Percentiles rank a stretch among this genome's conserved stretches.
Conservation (phyloP, 2,113 vertebrate species). For the Odontophorus gujanensis region DNA sequence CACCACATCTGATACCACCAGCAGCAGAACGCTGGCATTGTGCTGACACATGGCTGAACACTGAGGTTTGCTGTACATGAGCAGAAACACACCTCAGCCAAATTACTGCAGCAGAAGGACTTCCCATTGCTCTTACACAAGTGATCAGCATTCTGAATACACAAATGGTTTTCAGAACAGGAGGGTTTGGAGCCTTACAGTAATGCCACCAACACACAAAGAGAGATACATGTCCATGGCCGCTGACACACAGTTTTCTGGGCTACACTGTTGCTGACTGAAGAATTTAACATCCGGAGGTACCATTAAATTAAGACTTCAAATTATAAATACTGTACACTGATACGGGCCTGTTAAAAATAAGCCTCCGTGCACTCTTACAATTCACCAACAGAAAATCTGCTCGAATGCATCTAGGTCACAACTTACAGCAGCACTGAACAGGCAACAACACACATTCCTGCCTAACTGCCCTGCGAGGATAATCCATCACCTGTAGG, state of each 20-base stretch:
- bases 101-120: not conserved
- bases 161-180: not conserved
- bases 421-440: not conserved
- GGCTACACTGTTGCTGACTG: not conserved
- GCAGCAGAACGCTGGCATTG: rapidly evolving
- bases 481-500: not conserved
- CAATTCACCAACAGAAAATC: not conserved
- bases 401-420: not conserved
- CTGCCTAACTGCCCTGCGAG: not conserved
- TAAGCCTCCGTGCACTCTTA: not conserved
- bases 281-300: not conserved
- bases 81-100: rapidly evolving
- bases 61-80: rapidly evolving
- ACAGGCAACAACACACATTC: not conserved
- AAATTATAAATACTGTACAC: rapidly evolving
- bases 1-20: rapidly evolving
- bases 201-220: not conserved
- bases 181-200: rapidly evolving
- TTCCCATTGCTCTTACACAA: rapidly evolving
- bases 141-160: rapidly evolving
- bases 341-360: not conserved
- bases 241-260: not conserved
- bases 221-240: rapidly evolving
- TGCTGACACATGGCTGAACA: rapidly evolving
- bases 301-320: not conserved